Base-by-base conservation (phyloP, 2,888 invertebrate species). In the Stenodera caucasica region DNA sequence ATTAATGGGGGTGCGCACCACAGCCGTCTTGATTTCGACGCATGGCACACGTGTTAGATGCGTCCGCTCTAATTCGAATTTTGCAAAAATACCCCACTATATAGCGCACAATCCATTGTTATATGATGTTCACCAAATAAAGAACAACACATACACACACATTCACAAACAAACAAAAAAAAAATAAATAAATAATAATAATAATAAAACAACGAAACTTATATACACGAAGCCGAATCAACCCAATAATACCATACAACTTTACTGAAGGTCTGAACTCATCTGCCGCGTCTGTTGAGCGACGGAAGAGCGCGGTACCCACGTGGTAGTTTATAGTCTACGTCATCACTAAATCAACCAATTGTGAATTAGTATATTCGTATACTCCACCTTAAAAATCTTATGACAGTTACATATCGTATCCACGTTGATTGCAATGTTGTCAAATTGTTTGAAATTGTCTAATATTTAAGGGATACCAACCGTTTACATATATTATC, bases 401-500 rank as follows among this genome's bases (percentile, higher is more conserved):
- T 35, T 21, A 35, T 62, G 75, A 75, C 75, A 74, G 64, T 55
- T 59, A 54, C 67, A 58, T 65, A 65, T 79, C 76, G 62, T 77
- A 72, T 79, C 79, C 76, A 79, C 79, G 79, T 79, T 75, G 78
- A 75, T 70, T 68, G 57, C 58, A 45, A 56, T 64, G 71, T 70
- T 70, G 69, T 67, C 69, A 45, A 11, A 45, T 45, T 18, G 45
- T 45, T 45, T 0, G 5, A 12, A 11, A 45, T 11, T 21, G 18
- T 21, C 12, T 2, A 4, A 5, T 18, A 45, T 18, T 11, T 45
- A 45, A 45, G 4, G 45, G 21, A 45, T 45, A 45, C 21, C 15
- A 45, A 45, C 45, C 9, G 11, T 5, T 45, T 18, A 21, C 3
- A 11, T 11, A 45, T 45, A 45, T 40, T 15, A 8, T 40, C 40